Conservation (phyloP, 2,113 vertebrate genomes). For the Labrus mixtus region DNA sequence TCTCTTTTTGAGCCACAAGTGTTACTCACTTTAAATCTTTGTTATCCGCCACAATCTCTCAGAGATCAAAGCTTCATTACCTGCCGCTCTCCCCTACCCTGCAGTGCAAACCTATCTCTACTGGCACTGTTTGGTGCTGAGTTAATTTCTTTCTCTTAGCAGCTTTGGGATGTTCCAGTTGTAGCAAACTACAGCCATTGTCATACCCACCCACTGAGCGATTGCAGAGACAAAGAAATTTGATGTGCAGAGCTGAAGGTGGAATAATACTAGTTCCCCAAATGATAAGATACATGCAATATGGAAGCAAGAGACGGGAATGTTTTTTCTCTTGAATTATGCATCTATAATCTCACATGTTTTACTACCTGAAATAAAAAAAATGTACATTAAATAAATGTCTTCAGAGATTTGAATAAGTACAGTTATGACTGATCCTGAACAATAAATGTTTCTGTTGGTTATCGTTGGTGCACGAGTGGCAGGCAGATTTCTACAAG, state of each 20-base stretch:
- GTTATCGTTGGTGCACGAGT: neutral
- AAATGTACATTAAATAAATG: neutral
- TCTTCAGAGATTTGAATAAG: neutral
- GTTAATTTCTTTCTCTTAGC: conserved; percentile 30
- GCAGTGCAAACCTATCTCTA: conserved; percentile 21
- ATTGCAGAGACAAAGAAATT: conserved; percentile 5
- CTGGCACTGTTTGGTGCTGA: neutral
- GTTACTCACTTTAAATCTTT: neutral
- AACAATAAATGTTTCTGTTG: neutral
- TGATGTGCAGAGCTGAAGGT: conserved; percentile 23
- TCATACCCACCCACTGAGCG: conserved; percentile 18
- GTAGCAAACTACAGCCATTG: conserved; percentile 11
- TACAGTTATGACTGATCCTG: neutral
- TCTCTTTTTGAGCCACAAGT: neutral
- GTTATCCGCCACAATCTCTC: neutral
- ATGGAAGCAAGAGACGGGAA: neutral
- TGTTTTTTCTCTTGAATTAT: neutral
- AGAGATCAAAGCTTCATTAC: neutral
- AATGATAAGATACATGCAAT: neutral
- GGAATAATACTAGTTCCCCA: conserved; percentile 28
- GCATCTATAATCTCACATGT: neutral
- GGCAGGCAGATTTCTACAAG: conserved; percentile 19
- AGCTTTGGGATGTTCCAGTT: neutral
- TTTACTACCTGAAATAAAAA: too few species aligned
- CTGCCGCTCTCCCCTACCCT: neutral